Evolutionary conservation across 2,113 vertebrate species (phyloP), one percentile per base, ranked within the genome.

Genomic region (Trichomycterus rosablanca): DNA sequence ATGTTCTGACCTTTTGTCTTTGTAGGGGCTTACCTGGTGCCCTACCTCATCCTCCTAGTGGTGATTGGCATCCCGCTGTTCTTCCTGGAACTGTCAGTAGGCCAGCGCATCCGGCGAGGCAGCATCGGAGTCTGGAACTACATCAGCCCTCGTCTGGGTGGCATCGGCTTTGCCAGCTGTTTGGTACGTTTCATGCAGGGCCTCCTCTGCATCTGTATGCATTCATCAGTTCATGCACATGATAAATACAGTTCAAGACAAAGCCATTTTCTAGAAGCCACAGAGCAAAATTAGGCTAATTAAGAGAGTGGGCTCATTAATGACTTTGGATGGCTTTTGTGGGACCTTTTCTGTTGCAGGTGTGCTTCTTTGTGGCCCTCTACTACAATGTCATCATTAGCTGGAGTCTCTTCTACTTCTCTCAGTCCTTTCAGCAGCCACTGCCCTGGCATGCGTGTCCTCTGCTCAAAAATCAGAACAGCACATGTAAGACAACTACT

Each of bases 311-410:
- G 14, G 44, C 30, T 39, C 30, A 59, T 53, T 20, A 43, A 39
- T 5, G 3, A 11, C 3, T 30, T 18, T 12, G 5, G 15, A 52
- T 59, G 26, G 26, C 7, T 39, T 16, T n/a, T 35, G 11, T 15
- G n/a, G 11, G 12, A 59, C 9, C 12, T 46, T 52, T 34, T 1
- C 12, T 23, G 14, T 19, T 16, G 16, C 59, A 98, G 95, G 93
- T 97, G 7, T 97, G 93, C 63, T 94, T 92, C 75, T 97, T 97
- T 50, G 95, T 97, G 79, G 92, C 91, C 3, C 88, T 98, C 5
- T 99, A 99, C 87, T 99, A 99, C 86, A 99, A 99, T 58, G 94
- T 98, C 79, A 98, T 98, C 83, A 98, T 98, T 73, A 88, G 92
- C 71, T 99, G 96, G 96, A 97, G 93, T 53, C 79, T 99, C 35